Percentiles rank a stretch among this genome's conserved stretches.
phyloP scores from a whole-genome alignment of 2,888 invertebrate genomes.

The Geotrupes spiniger region DNA sequence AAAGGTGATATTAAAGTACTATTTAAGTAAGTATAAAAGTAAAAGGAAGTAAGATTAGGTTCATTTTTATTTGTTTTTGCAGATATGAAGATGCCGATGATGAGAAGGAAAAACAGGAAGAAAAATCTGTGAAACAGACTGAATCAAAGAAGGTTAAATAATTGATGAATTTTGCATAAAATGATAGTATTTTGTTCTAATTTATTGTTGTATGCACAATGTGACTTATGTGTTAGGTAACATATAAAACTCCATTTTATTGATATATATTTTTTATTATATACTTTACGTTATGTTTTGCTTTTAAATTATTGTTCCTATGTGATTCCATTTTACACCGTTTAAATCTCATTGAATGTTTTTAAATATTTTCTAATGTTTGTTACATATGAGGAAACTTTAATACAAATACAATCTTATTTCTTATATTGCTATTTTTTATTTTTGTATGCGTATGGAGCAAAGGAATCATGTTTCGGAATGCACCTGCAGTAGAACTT shows the following conservation, averaged over 20 bases:
- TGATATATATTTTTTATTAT: not conserved
- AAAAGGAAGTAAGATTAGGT: conserved; percentile 8
- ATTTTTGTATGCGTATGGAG: too few relatives aligned
- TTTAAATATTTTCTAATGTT: not conserved
- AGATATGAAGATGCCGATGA: conserved; percentile 69
- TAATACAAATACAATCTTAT: too few relatives aligned
- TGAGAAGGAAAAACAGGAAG: conserved; percentile 45
- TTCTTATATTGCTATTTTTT: conserved; percentile 4
- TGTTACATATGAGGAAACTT: not conserved
- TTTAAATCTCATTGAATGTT: not conserved
- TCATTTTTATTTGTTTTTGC: conserved; percentile 31
- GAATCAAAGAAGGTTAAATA: conserved; percentile 48
- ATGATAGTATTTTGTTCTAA: conserved; percentile 14
- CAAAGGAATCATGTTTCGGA: too few relatives aligned
- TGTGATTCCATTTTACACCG: too few relatives aligned
- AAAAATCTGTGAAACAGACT: conserved; percentile 41
- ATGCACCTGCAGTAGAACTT: too few relatives aligned
- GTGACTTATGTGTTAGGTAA: conserved; percentile 18
- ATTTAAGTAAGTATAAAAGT: conserved; percentile 71
- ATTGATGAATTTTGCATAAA: not conserved
- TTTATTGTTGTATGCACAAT: conserved; percentile 20
- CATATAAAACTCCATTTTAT: conserved; percentile 4
- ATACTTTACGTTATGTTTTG: not conserved
- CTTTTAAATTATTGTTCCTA: too few relatives aligned
- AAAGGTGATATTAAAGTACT: conserved; percentile 87